These are phyloP conservation scores for Lepisosteus oculatus DNA, from an alignment of 2,113 vertebrate species.

Conservation along the genomic window DNA sequence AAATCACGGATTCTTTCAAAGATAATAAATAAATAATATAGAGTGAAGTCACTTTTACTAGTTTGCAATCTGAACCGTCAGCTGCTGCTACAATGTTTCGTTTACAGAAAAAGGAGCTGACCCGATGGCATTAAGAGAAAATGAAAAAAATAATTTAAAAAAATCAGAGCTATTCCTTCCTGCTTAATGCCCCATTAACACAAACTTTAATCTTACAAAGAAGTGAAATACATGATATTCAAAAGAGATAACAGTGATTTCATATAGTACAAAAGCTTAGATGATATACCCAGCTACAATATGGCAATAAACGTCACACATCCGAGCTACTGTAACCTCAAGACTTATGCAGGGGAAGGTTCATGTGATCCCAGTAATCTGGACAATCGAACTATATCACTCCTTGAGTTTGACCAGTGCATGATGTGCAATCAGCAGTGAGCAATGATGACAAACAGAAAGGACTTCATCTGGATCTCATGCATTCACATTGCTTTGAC, in stretches of 20 bases:
- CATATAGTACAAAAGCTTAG: conserved; percentile 1
- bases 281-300: conserved; percentile 21
- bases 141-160: not conserved
- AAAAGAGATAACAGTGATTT: conserved; percentile 8
- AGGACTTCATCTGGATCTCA: no score
- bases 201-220: conserved; percentile 1
- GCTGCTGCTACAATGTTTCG: conserved; percentile 13
- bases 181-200: not conserved
- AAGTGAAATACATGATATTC: not conserved
- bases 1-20: not conserved
- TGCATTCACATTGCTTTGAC: no score
- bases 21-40: conserved; percentile 7
- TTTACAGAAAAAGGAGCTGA: conserved; percentile 7
- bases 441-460: no score
- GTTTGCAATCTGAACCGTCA: conserved; percentile 10
- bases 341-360: no score
- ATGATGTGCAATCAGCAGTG: no score
- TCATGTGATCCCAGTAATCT: no score
- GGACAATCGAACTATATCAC: no score
- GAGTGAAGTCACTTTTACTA: conserved; percentile 9
- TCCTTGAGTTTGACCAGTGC: no score
- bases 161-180: conserved; percentile 6
- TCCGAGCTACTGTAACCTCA: no score
- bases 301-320: conserved; percentile 16
- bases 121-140: not conserved